Percentiles rank a stretch among this genome's conserved stretches.
These are phyloP conservation scores for Cephalopterus ornatus DNA, from an alignment of 2,113 vertebrate genomes.

Conservation along the genomic window DNA sequence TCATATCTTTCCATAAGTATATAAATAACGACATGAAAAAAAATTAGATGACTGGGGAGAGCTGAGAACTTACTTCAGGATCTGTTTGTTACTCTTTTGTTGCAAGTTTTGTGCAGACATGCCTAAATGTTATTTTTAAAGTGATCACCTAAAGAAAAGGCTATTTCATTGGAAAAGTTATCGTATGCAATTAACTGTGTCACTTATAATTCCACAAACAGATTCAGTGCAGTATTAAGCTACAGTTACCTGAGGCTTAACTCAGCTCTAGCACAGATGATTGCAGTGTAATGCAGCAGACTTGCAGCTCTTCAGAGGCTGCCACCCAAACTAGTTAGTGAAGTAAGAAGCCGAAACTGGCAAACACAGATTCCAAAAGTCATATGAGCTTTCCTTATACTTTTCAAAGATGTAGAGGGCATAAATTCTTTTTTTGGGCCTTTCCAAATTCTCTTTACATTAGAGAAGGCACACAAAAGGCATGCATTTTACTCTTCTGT, in stretches of 20 bases:
- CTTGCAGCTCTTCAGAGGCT: fast-evolving
- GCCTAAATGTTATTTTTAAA: not conserved
- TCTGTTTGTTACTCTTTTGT: not conserved
- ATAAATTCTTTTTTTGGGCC: not conserved
- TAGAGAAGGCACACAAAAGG: not conserved
- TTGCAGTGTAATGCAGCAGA: not conserved
- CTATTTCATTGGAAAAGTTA: not conserved
- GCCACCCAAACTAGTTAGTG: not conserved
- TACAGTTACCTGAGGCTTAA: not conserved
- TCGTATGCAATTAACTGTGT: not conserved
- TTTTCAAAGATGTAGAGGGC: not conserved
- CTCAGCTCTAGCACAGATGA: not conserved
- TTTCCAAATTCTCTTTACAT: not conserved
- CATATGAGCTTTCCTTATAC: not conserved
- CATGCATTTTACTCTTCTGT: not conserved
- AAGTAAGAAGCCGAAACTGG: not conserved
- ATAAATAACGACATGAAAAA: not conserved
- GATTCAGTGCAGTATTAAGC: not conserved
- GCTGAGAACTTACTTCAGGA: not conserved
- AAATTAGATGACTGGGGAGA: not conserved
- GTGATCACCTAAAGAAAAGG: not conserved
- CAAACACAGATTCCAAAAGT: not conserved
- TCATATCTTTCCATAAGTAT: not conserved
- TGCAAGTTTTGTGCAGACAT: not conserved
- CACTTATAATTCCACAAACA: not conserved